Conservation (phyloP, 2,888 invertebrate genomes). For the Drosophila fungiperda region DNA sequence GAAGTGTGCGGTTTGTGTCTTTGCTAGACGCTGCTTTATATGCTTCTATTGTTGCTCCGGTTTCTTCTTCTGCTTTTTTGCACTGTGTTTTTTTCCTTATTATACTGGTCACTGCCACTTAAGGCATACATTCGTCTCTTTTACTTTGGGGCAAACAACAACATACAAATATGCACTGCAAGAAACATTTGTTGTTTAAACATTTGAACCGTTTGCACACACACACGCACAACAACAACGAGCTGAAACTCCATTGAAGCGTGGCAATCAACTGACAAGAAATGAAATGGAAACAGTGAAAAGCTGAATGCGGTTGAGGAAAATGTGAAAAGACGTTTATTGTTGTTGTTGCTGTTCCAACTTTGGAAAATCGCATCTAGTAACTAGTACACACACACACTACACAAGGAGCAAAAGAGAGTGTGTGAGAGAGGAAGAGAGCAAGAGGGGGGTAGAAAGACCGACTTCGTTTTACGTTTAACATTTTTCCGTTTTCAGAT, state of each 20-base stretch:
- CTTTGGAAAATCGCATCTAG: constrained; percentile 29
- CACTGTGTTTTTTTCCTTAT: constrained; percentile 9
- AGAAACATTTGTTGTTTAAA: constrained; percentile 14
- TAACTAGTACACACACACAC: constrained; percentile 2
- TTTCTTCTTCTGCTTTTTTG: constrained; percentile 11
- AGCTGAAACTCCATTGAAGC: constrained; percentile 82
- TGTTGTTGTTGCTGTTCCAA: constrained; percentile 19
- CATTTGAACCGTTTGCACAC: constrained; percentile 22
- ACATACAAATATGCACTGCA: not conserved
- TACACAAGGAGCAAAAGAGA: constrained; percentile 28
- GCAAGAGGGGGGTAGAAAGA: not conserved
- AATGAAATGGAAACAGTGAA: constrained; percentile 48
- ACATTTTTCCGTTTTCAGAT: constrained; percentile 29
- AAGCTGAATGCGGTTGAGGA: constrained; percentile 56
- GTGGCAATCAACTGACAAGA: constrained; percentile 74
- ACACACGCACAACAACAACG: constrained; percentile 34
- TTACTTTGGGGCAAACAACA: constrained; percentile 15
- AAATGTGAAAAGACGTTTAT: constrained; percentile 45
- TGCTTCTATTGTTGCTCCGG: not conserved
- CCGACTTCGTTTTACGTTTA: constrained; percentile 36
- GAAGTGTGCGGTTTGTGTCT: constrained; percentile 40
- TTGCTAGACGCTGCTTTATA: constrained; percentile 26
- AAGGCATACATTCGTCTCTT: constrained; percentile 11
- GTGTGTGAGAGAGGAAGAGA: not conserved
- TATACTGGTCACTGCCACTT: constrained; percentile 18